These are phyloP conservation scores for Gallinago undulata DNA, from an alignment of 2,113 vertebrate genomes.

Conservation along the genomic window DNA sequence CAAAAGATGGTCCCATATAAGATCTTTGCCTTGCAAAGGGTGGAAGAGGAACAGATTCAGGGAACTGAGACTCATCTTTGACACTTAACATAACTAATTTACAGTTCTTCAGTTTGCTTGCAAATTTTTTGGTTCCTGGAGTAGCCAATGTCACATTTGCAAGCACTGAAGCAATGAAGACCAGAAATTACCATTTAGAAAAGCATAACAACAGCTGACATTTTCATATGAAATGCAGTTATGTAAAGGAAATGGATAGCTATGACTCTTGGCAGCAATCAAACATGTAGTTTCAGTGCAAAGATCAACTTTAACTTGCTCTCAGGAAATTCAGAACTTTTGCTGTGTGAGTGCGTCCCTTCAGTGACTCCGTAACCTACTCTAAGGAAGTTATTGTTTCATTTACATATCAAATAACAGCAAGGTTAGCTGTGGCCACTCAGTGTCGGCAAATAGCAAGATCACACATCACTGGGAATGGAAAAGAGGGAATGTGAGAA, in stretches of 20 bases:
- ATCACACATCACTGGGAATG: not conserved
- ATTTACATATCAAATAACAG: not conserved
- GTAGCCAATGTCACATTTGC: not conserved
- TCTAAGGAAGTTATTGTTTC: not conserved
- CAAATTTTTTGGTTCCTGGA: not conserved
- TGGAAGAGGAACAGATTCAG: not conserved
- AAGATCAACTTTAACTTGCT: not conserved
- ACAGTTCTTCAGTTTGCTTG: not conserved
- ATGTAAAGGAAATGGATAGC: not conserved
- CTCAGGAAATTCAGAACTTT: not conserved
- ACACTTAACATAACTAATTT: not conserved
- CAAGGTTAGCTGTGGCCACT: not conserved
- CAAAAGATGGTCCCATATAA: not conserved
- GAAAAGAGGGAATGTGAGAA: not conserved
- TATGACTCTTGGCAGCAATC: not conserved
- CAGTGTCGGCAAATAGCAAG: not conserved
- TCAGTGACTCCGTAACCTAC: not conserved
- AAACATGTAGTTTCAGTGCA: not conserved
- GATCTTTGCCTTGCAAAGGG: not conserved
- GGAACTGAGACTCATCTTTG: not conserved
- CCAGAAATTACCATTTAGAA: not conserved
- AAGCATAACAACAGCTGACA: not conserved
- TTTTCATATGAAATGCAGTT: not conserved
- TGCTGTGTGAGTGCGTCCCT: not conserved
- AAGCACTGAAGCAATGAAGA: not conserved